A percentile compares a stretch with the other conserved stretches of the same genome.
These are phyloP conservation scores for Eupithecia inturbata DNA, from an alignment of 2,888 invertebrate species.

Conservation along the genomic window DNA sequence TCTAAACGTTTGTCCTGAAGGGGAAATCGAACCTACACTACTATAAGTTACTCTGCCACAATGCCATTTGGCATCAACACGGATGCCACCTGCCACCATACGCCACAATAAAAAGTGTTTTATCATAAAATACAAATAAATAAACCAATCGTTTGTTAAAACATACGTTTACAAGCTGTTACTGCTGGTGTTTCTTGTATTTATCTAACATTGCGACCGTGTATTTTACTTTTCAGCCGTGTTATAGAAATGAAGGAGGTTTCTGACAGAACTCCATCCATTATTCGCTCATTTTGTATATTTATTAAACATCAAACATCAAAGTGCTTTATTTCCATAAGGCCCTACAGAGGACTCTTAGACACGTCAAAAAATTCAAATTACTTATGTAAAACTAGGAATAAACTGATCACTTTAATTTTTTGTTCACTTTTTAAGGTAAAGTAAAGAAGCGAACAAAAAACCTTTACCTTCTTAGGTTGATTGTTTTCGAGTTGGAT, in stretches of 20 bases:
- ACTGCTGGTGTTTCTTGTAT: conserved; percentile 6
- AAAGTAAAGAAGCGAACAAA: no score
- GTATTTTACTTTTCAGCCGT: not conserved
- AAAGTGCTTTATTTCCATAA: no score
- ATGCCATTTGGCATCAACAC: not conserved
- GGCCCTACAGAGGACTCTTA: no score
- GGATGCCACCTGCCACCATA: conserved; percentile 21
- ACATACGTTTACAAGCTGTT: conserved; percentile 27
- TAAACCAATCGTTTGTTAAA: conserved; percentile 40
- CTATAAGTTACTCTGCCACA: not conserved
- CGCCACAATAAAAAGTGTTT: conserved; percentile 20
- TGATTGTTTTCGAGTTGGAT: no score
- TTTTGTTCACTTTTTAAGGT: no score
- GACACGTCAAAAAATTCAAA: no score
- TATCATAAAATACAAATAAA: conserved; percentile 38
- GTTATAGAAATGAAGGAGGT: not conserved
- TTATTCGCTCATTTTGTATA: not conserved
- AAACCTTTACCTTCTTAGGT: no score
- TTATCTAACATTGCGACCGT: not conserved
- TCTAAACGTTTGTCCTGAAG: not conserved
- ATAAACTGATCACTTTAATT: no score
- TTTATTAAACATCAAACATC: no score
- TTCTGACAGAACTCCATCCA: not conserved
- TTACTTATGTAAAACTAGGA: no score
- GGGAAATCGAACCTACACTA: not conserved